Base-by-base conservation (phyloP, 2,888 invertebrate species). In the Drosophila fulvimacula region DNA sequence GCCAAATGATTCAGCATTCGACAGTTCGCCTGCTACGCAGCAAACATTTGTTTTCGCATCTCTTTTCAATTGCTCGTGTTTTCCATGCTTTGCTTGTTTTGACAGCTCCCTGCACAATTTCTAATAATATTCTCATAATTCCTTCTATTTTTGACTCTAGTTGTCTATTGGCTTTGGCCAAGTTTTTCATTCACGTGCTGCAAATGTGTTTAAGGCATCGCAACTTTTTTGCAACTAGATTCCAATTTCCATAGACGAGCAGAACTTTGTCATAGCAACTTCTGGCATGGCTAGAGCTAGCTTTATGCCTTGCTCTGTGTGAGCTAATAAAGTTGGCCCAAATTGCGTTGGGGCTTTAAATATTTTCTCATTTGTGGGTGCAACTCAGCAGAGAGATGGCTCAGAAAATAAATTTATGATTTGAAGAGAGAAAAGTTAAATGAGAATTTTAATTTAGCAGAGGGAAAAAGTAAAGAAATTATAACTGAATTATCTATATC, bases 1-100 rank as follows among this genome's bases (percentile, higher is more conserved):
- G 79, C 53, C 71, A 68, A 77, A 78, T 79, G 76, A 69, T 69
- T 70, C 68, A 73, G 66, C 65, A 79, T 76, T 79, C 79, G 42
- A 79, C 78, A 79, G 79, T 76, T 60, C 53, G 57, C 51, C 39
- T 59, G 58, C 52, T 52, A 15, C 21, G 19, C 48, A 36, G 67
- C 67, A 63, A 72, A 64, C 67, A 61, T 75, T 76, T 75, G 48
- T 65, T 53, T 64, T 60, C 17, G 57, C 41, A 30, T 59, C 42
- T n/a, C 53, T 56, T 38, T n/a, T 13, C 57, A 21, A 56, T 62
- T 46, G 68, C 57, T 48, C 41, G 32, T 39, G 17, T 52, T 48
- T 51, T 57, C 17, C 49, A 53, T 38, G 51, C 53, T 38, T 63
- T 69, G 73, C 62, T 73, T 76, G 74, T 52, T 74, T 66, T 80